These are phyloP conservation scores for Steinernema khuongi DNA, from an alignment of 1,140 invertebrate species.

Conservation along the genomic window DNA sequence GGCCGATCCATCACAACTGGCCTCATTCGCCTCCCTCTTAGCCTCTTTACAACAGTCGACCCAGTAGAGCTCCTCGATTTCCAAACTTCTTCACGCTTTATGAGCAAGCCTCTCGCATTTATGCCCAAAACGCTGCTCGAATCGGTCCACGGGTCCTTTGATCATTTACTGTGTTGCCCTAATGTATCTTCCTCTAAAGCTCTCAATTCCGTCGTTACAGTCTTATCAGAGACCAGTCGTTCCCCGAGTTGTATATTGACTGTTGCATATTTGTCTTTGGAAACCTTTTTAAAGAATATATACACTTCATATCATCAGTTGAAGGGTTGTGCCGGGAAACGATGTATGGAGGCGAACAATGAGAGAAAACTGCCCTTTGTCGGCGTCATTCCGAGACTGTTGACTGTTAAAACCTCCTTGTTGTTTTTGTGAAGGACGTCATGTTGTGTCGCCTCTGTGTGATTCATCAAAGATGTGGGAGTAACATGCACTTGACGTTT, in stretches of 20 bases:
- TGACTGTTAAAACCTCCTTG: no score
- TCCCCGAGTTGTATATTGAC: background rate
- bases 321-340: no score
- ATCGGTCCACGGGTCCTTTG: background rate
- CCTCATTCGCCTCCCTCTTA: background rate
- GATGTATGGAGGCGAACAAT: no score
- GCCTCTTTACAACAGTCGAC: background rate
- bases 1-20: background rate
- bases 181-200: background rate
- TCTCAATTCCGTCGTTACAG: background rate
- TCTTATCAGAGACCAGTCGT: background rate
- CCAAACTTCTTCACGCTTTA: background rate
- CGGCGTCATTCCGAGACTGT: no score
- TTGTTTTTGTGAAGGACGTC: no score
- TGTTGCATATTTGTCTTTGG: background rate
- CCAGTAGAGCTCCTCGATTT: background rate
- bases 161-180: background rate
- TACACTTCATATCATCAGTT: background rate
- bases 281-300: background rate
- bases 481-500: no score
- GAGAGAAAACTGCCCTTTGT: no score
- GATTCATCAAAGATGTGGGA: no score
- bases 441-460: no score
- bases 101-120: background rate
- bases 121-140: slow-evolving; percentile 15